Evolutionary conservation across 2,888 invertebrate species (phyloP).

Genomic region (Aleiodes testaceus): DNA sequence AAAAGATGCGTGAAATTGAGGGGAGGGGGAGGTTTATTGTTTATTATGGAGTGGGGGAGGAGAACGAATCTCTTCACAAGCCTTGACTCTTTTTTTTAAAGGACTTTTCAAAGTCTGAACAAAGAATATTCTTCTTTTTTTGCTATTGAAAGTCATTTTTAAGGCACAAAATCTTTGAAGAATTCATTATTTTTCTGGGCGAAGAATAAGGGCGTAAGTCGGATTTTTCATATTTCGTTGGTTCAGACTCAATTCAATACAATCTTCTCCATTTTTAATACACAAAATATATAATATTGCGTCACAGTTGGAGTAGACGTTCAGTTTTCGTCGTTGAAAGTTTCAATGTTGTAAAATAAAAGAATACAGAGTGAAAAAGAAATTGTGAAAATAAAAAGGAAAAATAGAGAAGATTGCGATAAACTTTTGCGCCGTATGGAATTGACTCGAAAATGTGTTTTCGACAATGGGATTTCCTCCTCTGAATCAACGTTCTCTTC

Average conservation of each 20-base stretch:
- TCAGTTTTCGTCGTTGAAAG: constrained; percentile 37
- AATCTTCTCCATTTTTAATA: not conserved
- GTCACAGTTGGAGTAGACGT: not conserved
- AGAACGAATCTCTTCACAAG: constrained; percentile 4
- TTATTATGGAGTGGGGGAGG: constrained; percentile 3
- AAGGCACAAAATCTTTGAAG: not conserved
- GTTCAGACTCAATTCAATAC: not conserved
- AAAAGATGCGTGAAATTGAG: constrained; percentile 13
- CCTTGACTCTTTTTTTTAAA: not conserved
- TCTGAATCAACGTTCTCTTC: not conserved
- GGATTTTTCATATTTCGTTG: not conserved
- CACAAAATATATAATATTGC: not conserved
- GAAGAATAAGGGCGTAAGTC: too few species aligned
- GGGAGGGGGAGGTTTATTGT: constrained; percentile 12
- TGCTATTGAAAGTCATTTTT: not conserved
- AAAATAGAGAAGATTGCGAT: constrained; percentile 36
- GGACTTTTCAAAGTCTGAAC: constrained; percentile 1
- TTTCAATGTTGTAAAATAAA: constrained; percentile 1
- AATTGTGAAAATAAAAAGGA: constrained; percentile 22
- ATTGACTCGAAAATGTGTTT: constrained; percentile 37
- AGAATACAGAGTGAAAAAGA: constrained; percentile 28
- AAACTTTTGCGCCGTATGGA: constrained; percentile 32
- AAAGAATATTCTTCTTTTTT: not conserved
- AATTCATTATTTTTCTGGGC: not conserved
- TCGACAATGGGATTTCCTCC: constrained; percentile 37